Base-by-base conservation (phyloP, 2,888 invertebrate genomes). In the Anorthoa munda region DNA sequence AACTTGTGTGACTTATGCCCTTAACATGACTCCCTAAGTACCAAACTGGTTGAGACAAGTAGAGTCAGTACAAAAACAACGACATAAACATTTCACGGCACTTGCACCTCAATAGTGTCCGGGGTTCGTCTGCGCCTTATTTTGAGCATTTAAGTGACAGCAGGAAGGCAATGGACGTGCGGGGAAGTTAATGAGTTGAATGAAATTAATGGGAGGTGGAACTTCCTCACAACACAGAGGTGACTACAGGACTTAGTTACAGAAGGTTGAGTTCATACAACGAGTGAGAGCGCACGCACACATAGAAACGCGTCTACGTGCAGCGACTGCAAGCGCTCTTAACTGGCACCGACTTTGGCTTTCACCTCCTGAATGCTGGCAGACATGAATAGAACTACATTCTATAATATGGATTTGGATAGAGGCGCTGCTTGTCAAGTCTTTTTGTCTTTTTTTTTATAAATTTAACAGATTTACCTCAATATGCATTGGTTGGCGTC, bases 121-220 rank as follows among this genome's bases (percentile, higher is more conserved):
- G 66, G 18, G 59, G 71, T 59, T 46, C 64, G 26, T 70, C 56
- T 68, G 45, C 50, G 55, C 55, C 50, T 72, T 58, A 69, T 63
- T 77, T 66, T 75, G 61, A 76, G 70, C 82, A 59, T 73, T 81
- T 63, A 74, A 65, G 74, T 68, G 73, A 67, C 76, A 75, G 79
- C 85, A 79, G 85, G 82, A 81, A 86, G 73, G 50, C 70, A 77
- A 79, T 82, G 60, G 71, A 61, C 63, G 60, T 74, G 72, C 73
- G 75, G 70, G 66, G 63, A 75, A 81, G 59, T 79, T 78, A 86
- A 86, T 87, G 84, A 86, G 61, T 86, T 86, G 84, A 82, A 86
- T 84, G 76, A 87, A 68, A 82, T 82, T 71, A 83, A 86, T 85
- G 82, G 59, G 50, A 51, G 45, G 71, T 58, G 66, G 50, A 66